phyloP scores from a whole-genome alignment of 2,113 vertebrate genomes.

The Oreochromis spilurus region DNA sequence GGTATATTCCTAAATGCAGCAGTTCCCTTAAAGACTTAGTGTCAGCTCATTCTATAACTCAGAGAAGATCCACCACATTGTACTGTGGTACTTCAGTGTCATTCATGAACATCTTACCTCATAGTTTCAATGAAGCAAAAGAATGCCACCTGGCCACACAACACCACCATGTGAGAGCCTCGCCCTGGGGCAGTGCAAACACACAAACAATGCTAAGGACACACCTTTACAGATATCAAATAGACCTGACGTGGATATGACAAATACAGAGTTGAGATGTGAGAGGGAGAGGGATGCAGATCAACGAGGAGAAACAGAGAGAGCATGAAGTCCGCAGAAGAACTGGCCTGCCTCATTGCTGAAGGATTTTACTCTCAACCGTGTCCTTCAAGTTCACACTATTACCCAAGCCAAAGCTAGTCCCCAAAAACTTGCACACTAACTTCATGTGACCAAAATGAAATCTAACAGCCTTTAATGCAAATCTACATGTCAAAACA shows the following conservation, averaged over 20 bases:
- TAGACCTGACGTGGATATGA: neutral
- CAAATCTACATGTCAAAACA: neutral
- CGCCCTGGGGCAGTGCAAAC: slow-evolving; percentile 1
- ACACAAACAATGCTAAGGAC: neutral
- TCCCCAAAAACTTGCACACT: neutral
- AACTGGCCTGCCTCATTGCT: neutral
- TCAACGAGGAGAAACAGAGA: neutral
- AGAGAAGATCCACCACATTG: neutral
- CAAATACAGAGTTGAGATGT: neutral
- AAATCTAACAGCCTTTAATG: neutral
- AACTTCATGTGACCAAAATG: neutral
- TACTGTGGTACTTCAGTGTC: neutral
- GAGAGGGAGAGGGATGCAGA: neutral
- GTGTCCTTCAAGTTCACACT: slow-evolving; percentile 5
- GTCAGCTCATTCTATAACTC: neutral
- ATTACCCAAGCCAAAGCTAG: neutral
- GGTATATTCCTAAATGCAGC: neutral
- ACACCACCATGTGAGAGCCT: slow-evolving; percentile 34
- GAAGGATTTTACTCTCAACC: neutral
- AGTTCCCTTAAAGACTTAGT: neutral
- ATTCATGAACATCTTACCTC: slow-evolving; percentile 25
- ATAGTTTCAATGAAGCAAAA: slow-evolving; percentile 18
- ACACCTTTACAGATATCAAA: slow-evolving; percentile 9
- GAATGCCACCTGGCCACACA: slow-evolving; percentile 43
- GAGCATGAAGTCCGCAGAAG: neutral